Conservation (phyloP, 1,140 invertebrate species). For the Latrodectus geometricus region DNA sequence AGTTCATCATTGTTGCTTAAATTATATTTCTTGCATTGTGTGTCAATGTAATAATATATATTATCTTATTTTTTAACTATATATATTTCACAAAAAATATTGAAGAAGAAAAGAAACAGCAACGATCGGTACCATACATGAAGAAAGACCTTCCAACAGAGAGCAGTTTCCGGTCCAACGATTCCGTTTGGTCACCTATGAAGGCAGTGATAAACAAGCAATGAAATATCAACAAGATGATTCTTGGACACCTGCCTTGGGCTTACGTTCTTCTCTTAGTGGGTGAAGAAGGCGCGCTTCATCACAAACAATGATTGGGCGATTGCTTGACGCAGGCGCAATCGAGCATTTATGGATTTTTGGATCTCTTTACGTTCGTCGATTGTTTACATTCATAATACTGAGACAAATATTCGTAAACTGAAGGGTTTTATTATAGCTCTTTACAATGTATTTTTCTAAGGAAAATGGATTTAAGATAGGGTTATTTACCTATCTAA, state of each 20-base stretch:
- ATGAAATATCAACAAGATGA: conserved; percentile 9
- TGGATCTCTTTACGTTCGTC: background rate
- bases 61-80: background rate
- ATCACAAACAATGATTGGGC: conserved; percentile 17
- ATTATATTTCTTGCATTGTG: no score
- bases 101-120: conserved; percentile 1
- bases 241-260: conserved; percentile 6
- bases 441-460: no score
- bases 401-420: background rate
- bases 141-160: conserved; percentile 26
- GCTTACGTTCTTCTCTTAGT: conserved; percentile 7
- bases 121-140: conserved; percentile 52
- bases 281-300: conserved; percentile 36
- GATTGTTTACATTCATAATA: conserved; percentile 22
- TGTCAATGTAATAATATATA: no score
- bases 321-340: conserved; percentile 14
- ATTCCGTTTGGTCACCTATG: background rate
- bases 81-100: background rate
- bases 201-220: background rate
- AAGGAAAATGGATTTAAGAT: no score
- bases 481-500: no score
- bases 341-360: conserved; percentile 11
- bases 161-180: conserved; percentile 7
- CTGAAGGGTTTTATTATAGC: no score
- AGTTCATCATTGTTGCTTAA: no score